Evolutionary conservation across 2,797 vertebrate species (phyloP), one percentile per base, ranked within the genome.

Genomic region (Microctenopoma steveboyesi): DNA sequence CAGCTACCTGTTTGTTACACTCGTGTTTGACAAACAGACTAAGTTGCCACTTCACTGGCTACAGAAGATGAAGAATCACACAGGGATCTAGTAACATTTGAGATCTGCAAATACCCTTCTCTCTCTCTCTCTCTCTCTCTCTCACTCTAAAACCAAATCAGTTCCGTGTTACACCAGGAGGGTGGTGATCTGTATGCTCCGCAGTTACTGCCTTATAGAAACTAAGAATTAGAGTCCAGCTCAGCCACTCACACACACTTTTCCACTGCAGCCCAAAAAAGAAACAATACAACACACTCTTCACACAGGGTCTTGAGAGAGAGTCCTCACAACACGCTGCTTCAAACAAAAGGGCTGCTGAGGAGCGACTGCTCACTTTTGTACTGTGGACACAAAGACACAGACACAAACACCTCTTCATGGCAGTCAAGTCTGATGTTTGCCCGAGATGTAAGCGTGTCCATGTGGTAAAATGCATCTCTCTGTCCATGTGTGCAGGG

Each of bases 81-180:
- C 68, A 60, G 64, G 82, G 83, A 82, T 84, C 85, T 88, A 86
- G 83, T 87, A 86, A 90, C 77, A 62, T 81, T 63, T 64, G 60
- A 79, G 72, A 84, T 74, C 45, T 7, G 45, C 45, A 9, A 46
- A 73, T 33, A 67, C 42, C 28, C 64, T 69, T 57, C 33, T 3
- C 4, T 3, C 28, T 33, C 70, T 55, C 33, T 35, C 70, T 57
- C 33, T 3, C 4, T 3, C 28, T 33, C 70, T 55, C 33, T 35
- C 73, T 69, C 72, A 0, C 77, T 70, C 81, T 68, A 33, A 72
- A 73, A 76, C 69, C 57, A 57, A 82, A 74, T 75, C 42, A 40
- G 60, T 67, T 64, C 43, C 45, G 55, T 64, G 69, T 62, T 33
- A 57, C 63, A 69, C 54, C 64, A 33, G 59, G 64, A 50, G 58